A percentile compares a stretch with the other conserved stretches of the same genome.
These are phyloP conservation scores for Platorchestia sp. DNA, from an alignment of 1,140 invertebrate genomes.

Conservation along the genomic window DNA sequence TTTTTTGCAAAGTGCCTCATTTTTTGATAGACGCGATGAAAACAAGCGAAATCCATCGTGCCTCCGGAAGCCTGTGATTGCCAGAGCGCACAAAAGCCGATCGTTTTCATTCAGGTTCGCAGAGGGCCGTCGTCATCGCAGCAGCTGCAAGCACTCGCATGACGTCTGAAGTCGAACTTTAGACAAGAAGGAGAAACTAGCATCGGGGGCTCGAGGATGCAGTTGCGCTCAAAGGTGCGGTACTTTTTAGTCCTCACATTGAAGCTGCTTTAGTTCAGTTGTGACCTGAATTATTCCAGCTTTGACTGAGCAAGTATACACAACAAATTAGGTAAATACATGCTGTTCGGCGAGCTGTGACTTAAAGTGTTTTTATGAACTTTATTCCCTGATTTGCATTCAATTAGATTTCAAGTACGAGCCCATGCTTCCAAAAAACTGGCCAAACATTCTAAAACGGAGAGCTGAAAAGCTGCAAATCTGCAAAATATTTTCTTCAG, in stretches of 20 bases:
- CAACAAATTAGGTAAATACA: too few species aligned
- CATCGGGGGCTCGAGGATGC: neutral
- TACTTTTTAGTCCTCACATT: neutral
- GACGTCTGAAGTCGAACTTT: neutral
- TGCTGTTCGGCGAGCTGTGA: too few species aligned
- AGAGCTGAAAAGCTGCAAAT: too few species aligned
- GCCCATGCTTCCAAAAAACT: too few species aligned
- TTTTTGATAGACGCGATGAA: conserved; percentile 45
- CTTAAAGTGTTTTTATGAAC: too few species aligned
- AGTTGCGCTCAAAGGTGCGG: neutral
- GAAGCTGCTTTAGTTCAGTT: neutral
- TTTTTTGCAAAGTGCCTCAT: conserved; percentile 20
- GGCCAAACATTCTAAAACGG: too few species aligned
- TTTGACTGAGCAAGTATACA: neutral
- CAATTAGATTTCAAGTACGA: too few species aligned
- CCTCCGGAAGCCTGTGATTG: neutral
- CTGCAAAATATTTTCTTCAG: too few species aligned
- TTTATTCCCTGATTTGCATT: too few species aligned
- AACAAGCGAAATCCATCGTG: conserved; percentile 41
- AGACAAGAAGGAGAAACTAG: neutral
- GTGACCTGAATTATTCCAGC: neutral
- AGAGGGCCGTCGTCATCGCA: neutral
- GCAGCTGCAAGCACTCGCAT: neutral
- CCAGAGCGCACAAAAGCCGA: neutral
- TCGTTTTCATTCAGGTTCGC: conserved; percentile 11